Evolutionary conservation across 35 echinoderm and acorn worm species (phyloP).

Genomic region (Anneissia japonica): DNA sequence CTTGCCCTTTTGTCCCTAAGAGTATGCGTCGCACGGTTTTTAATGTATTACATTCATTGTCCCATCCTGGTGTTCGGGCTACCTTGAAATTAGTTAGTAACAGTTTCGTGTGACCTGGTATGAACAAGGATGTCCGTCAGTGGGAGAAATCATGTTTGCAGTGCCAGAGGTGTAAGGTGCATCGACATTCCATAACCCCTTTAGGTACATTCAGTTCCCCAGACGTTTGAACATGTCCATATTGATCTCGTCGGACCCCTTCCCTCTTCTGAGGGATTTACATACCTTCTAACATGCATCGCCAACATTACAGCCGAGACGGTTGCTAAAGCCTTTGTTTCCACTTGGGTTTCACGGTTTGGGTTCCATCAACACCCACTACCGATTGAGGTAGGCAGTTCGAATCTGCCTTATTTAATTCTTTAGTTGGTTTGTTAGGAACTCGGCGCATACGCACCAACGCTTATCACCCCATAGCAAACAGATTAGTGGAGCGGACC

Average conservation of each 20-base stretch:
- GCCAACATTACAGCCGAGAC: conserved; percentile 13
- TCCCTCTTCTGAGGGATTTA: conserved; percentile 15
- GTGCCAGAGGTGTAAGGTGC: conserved; percentile 37
- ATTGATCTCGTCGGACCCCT: conserved; percentile 46
- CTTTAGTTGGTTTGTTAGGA: not conserved
- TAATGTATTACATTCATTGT: not conserved
- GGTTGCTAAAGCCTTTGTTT: not conserved
- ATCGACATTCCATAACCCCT: conserved; percentile 24
- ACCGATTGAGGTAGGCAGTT: conserved; percentile 14
- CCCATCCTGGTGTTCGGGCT: conserved; percentile 26
- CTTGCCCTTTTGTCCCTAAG: conserved; percentile 14
- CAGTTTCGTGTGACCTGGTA: conserved; percentile 13
- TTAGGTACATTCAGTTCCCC: conserved; percentile 31
- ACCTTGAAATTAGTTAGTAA: conserved; percentile 6
- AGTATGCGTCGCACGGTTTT: not conserved
- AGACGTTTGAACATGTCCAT: conserved; percentile 49
- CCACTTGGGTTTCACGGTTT: not conserved
- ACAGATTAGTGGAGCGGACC: conserved; percentile 19
- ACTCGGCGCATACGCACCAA: not conserved
- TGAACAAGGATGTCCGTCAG: conserved; percentile 35
- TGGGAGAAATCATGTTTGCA: conserved; percentile 29
- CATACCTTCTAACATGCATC: conserved; percentile 29
- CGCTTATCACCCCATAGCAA: conserved; percentile 16
- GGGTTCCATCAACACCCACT: not conserved
- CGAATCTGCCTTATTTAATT: conserved; percentile 1